Evolutionary conservation across 2,797 vertebrate species (phyloP), one percentile per base, ranked within the genome.

Genomic region (Zenarchopterus dispar): DNA sequence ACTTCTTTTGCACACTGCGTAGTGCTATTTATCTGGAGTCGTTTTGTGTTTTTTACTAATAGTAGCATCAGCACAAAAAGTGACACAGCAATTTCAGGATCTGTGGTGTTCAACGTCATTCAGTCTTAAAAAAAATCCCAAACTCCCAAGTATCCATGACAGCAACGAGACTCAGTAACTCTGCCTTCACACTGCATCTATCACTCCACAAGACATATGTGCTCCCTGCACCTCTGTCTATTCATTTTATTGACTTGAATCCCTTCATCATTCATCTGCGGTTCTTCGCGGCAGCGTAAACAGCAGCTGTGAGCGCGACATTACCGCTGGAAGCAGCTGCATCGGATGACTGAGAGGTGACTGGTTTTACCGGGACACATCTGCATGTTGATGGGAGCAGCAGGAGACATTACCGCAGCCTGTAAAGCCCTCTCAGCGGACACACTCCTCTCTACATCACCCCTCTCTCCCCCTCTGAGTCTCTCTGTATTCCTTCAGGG

Each of bases 301-400:
- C 78, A 80, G 74, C 79, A 81, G 81, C 81, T 81, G 82, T 18
- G 59, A 31, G 15, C 15, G 36, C 21, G 17, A 18, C 73, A 16
- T 70, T 13, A 16, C 21, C 1, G 28, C 53, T 0, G 67, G 51
- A 62, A 84, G 44, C 80, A 47, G 72, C 74, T 75, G 70, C 77
- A 61, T 70, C 70, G 31, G 60, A 68, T 52, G 75, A 74, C 64
- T 47, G 63, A 69, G 64, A 68, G 63, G 52, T 65, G 71, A 56
- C 60, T 44, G 45, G 53, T 36, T 70, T 70, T 18, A 63, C 48
- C 47, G 15, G 53, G 56, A 69, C 48, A 63, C 48, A 36, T 70
- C 47, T 46, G 58, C 75, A 73, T 60, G 72, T 43, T 62, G 67
- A 68, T 56, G 46, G 64, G 62, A 56, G 45, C 56, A 52, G 55